Evolutionary conservation across 2,888 invertebrate genomes (phyloP), one percentile per base, ranked within the genome.

Genomic region (Oegoconia quadripuncta): DNA sequence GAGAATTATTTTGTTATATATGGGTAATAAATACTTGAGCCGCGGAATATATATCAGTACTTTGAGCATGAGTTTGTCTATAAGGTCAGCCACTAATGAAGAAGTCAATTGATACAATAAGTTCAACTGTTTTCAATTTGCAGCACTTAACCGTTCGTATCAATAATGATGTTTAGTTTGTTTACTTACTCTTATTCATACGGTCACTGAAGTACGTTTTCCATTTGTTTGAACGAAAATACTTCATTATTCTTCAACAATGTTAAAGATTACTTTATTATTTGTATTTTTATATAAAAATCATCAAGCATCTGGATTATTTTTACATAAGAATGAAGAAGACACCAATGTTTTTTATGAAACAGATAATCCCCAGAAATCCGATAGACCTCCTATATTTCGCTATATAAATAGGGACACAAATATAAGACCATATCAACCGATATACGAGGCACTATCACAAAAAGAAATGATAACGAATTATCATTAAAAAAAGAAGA

Each of bases 51-150:
- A n/a, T n/a, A n/a, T n/a, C n/a, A n/a, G n/a, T n/a, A n/a, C n/a
- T n/a, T n/a, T n/a, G n/a, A n/a, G n/a, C n/a, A n/a, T n/a, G n/a
- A n/a, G n/a, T n/a, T n/a, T n/a, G n/a, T n/a, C n/a, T n/a, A n/a
- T n/a, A n/a, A n/a, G n/a, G n/a, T n/a, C n/a, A n/a, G n/a, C n/a
- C n/a, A n/a, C n/a, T n/a, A n/a, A n/a, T n/a, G n/a, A n/a, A 48
- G 55, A 60, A 59, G 61, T 64, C 74, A 74, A 74, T 71, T 74
- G 74, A 48, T 44, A 51, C 63, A 71, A 68, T 64, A 55, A 60
- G 66, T 50, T 69, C 66, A 66, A 73, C 62, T 65, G 52, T 58
- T 54, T 54, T 59, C 63, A 63, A 50, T 45, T 50, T 30, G 44
- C 40, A 22, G 41, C 38, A 46, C 39, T 46, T 42, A 50, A 26